These are phyloP conservation scores for Oegoconia quadripuncta DNA, from an alignment of 2,888 invertebrate genomes.

Conservation along the genomic window DNA sequence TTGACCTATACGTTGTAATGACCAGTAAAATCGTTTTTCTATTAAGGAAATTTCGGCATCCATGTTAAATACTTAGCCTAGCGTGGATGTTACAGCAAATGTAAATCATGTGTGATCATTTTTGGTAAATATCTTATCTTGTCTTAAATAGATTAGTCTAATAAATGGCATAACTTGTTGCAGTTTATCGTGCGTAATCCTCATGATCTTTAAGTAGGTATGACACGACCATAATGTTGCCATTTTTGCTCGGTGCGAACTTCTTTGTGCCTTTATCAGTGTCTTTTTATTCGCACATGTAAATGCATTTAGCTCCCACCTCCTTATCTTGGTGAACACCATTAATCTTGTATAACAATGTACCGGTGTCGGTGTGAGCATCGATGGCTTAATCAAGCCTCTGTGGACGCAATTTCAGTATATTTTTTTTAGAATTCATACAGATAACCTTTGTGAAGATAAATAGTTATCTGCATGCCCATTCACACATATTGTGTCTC, in stretches of 20 bases:
- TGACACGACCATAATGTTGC: conserved; percentile 38
- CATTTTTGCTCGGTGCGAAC: conserved; percentile 55
- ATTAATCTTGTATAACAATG: conserved; percentile 78
- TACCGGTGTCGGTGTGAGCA: conserved; percentile 53
- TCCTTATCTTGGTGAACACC: conserved; percentile 69
- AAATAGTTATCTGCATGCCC: background rate
- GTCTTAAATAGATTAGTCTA: no score
- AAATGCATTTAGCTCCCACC: conserved; percentile 77
- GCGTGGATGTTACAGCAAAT: no score
- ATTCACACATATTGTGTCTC: background rate
- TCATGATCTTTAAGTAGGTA: conserved; percentile 27
- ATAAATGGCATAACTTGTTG: no score
- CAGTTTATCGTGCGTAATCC: conserved; percentile 11
- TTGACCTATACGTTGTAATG: no score
- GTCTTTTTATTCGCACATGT: conserved; percentile 74
- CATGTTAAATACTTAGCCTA: no score
- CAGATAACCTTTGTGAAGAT: conserved; percentile 7
- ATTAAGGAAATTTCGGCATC: no score
- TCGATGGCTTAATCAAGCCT: conserved; percentile 69
- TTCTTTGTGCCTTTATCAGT: conserved; percentile 72
- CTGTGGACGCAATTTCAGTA: conserved; percentile 31
- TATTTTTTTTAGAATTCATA: background rate
- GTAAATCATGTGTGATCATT: no score
- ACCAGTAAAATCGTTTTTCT: no score
- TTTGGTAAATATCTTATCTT: no score